These are phyloP conservation scores for Pachycephala philippinensis DNA, from an alignment of 2,113 vertebrate species.

Conservation along the genomic window DNA sequence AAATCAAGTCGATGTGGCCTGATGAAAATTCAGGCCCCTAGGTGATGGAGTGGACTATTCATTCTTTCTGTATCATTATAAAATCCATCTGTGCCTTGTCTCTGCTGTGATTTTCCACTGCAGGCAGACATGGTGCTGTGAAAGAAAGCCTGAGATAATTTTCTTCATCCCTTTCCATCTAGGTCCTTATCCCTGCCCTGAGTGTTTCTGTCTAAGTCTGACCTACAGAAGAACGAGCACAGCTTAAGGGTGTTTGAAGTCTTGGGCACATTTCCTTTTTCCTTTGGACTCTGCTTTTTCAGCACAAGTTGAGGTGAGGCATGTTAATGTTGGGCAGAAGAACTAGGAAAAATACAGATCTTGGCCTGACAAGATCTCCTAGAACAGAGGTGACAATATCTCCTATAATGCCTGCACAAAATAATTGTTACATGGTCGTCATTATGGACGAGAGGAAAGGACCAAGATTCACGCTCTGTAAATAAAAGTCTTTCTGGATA, in stretches of 20 bases:
- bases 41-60: background rate
- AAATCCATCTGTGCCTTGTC: background rate
- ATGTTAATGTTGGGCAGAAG: background rate
- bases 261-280: background rate
- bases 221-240: background rate
- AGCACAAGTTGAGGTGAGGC: background rate
- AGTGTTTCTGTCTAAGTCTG: background rate
- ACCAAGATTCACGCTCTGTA: background rate
- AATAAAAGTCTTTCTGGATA: background rate
- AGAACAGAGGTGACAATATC: background rate
- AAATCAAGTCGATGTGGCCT: background rate
- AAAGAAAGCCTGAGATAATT: background rate
- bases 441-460: background rate
- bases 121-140: background rate
- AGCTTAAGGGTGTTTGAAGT: background rate
- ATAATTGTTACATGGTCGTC: rapidly evolving
- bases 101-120: background rate
- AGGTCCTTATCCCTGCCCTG: background rate
- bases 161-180: background rate
- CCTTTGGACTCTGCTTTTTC: background rate
- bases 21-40: background rate
- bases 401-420: background rate
- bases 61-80: background rate
- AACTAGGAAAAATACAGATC: background rate
- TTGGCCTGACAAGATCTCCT: background rate